Base-by-base conservation (phyloP, 2,797 vertebrate genomes). In the Micropoecilia bifurca region DNA sequence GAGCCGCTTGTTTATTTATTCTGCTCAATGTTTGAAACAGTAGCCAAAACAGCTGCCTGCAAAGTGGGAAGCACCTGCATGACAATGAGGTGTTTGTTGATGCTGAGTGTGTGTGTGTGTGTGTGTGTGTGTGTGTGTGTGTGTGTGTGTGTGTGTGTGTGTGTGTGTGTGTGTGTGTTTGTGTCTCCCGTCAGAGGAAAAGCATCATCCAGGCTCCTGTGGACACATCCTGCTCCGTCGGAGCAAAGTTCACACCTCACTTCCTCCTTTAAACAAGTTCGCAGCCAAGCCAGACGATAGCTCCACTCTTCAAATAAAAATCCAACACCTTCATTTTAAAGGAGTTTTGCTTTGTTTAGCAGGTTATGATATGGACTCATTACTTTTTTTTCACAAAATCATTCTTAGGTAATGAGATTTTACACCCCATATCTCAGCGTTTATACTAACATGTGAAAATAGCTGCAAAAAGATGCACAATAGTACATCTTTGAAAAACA, bases 41-140 rank as follows among this genome's bases (percentile, higher is more conserved):
- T 73, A 73, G 77, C 28, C 50, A 43, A 77, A 69, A 80, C 33
- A 48, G 55, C 28, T 16, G 63, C 36, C 43, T 36, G 61, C 57
- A 33, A 74, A 90, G 88, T 84, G 84, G 95, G 94, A 95, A 95
- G 80, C 94, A 95, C 94, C 95, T 95, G 95, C 79, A 76, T 75
- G 88, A 87, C 74, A 76, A 89, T 83, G 85, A 83, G 78, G 72
- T 82, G 75, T 79, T 75, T 10, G 33, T 47, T 50, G 69, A 14
- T 72, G 55, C 47, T 79, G 57, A 78, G 39, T 0, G 33, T 33
- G 41, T n/a, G 39, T 77, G 59, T 1, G 43, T 33, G 68, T 33
- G 68, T 66, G 69, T 61, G 39, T 77, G 59, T 1, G 43, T 33
- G 68, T 33, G 68, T 66, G 69, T 61, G 39, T 77, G 59, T 1